Base-by-base conservation (phyloP, 1,140 invertebrate species). In the Octopus bimaculoides region DNA sequence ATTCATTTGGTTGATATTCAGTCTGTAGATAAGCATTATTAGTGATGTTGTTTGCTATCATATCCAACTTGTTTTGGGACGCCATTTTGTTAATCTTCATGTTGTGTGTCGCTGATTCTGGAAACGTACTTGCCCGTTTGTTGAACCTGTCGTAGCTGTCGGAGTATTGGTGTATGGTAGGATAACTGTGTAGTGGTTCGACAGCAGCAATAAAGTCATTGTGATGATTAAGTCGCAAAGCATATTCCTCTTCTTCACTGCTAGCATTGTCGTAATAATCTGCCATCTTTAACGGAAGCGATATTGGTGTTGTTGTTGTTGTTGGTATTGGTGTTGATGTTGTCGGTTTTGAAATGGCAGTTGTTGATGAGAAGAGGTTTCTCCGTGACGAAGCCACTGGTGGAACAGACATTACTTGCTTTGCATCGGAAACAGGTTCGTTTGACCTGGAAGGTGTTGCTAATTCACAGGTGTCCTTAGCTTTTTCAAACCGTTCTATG, bases 401-500 rank as follows among this genome's bases (percentile, higher is more conserved):
- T 10, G 8, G 8, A 3, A 6, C 26, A 12, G 56, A 61, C 56
- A 17, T 9, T 71, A 5, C 14, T 6, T 71, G 66, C 14, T 71
- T 71, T 6, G 14, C 8, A 14, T 71, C 66, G 3, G 17, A 12
- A 17, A 10, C 26, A 12, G 66, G 20, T 75, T 41, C n/a, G 17
- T 75, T 53, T 53, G 74, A 52, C 8, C 17, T 53, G 17, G 74
- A 7, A 6, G 26, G 52, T 52, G 74, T 9, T 14, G 26, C 14
- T 4, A 14, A 4, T 6, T 75, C 74, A 0, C 74, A n/a, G 3
- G 52, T 52, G n/a, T 75, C 20, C 54, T 78, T 54, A 56, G 20
- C 77, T 10, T 85, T 84, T 77, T 87, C 86, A 82, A 86, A 87
- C 4, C 83, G 74, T 77, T 84, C 84, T 12, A 87, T 86, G 4